Base-by-base conservation (phyloP, 2,888 invertebrate species). In the Andrena chrysosceles region DNA sequence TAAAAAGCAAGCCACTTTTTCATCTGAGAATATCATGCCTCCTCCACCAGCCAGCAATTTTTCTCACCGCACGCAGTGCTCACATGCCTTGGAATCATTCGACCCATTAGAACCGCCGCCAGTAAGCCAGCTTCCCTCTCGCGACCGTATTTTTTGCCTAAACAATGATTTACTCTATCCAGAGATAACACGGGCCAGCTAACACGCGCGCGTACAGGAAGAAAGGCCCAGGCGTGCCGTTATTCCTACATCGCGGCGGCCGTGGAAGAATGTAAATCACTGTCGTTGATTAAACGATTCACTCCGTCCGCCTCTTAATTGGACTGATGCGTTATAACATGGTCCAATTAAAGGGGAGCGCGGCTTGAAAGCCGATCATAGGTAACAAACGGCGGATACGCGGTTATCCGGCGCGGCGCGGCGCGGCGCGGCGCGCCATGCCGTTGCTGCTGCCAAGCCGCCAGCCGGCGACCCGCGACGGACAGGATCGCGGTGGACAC, bases 261-360 rank as follows among this genome's bases (percentile, higher is more conserved):
- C 77, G 54, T 48, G 71, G 80, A 87, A 75, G 83, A 84, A 87
- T 85, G 86, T 90, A 89, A 90, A 90, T 90, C 90, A 90, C 85
- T 89, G 89, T 88, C 86, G 85, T 84, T 88, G 91, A 91, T 91
- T 90, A 88, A 91, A 89, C 87, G 90, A 89, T 90, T 89, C 89
- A 86, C 88, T 85, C 89, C 84, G 83, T 85, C 76, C 86, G 79
- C 81, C 84, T 86, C 83, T 87, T 91, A 90, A 91, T 91, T 91
- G 90, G 90, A 87, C 81, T 87, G 84, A 88, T 88, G 85, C 87
- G 87, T 88, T 91, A 90, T 89, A 89, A 87, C 83, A 88, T 86
- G 87, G 80, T 85, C 89, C 91, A 89, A 89, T 89, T 91, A 90
- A 90, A 87, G 85, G 83, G 72, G 84, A 87, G 85, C 85, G 85